Evolutionary conservation across 1,140 invertebrate species (phyloP).

Genomic region (Drosophila kohkoa): DNA sequence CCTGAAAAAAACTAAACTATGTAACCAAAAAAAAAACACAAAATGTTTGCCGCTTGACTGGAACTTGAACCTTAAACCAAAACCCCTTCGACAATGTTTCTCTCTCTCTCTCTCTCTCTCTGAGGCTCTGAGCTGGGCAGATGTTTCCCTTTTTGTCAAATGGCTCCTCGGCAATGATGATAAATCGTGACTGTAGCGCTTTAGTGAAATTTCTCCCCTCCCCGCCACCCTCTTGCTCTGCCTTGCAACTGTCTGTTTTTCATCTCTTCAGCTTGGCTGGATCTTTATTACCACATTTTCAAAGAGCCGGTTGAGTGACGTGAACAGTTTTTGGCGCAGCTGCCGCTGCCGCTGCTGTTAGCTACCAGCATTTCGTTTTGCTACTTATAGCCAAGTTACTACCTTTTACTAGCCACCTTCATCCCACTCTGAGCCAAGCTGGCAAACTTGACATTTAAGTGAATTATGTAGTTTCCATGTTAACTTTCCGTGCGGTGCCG

Average conservation of each 20-base stretch:
- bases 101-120: conserved; percentile 3
- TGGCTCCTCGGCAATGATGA: conserved; percentile 61
- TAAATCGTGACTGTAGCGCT: conserved; percentile 75
- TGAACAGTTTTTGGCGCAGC: conserved; percentile 57
- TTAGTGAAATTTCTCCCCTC: conserved; percentile 66
- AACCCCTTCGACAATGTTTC: background rate
- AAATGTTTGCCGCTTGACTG: conserved; percentile 54
- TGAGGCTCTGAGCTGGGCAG: conserved; percentile 3
- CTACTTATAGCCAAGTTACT: conserved; percentile 52
- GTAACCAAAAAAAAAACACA: conserved; percentile 41
- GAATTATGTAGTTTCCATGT: conserved; percentile 78
- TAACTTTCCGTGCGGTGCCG: conserved; percentile 48
- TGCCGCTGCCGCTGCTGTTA: conserved; percentile 46
- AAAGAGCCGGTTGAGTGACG: conserved; percentile 60
- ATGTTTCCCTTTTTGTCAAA: conserved; percentile 78
- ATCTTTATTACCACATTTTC: conserved; percentile 55
- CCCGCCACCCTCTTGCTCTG: conserved; percentile 11
- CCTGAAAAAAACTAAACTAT: conserved; percentile 39
- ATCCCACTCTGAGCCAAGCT: background rate
- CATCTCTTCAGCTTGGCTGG: conserved; percentile 33
- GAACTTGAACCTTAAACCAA: conserved; percentile 30
- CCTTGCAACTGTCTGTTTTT: conserved; percentile 16
- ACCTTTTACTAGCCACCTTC: conserved; percentile 39
- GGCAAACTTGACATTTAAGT: conserved; percentile 71
- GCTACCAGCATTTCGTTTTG: conserved; percentile 27